Percentiles rank a stretch among this genome's conserved stretches.
These are phyloP conservation scores for Eupleurogrammus muticus DNA, from an alignment of 2,797 vertebrate genomes.

Conservation along the genomic window DNA sequence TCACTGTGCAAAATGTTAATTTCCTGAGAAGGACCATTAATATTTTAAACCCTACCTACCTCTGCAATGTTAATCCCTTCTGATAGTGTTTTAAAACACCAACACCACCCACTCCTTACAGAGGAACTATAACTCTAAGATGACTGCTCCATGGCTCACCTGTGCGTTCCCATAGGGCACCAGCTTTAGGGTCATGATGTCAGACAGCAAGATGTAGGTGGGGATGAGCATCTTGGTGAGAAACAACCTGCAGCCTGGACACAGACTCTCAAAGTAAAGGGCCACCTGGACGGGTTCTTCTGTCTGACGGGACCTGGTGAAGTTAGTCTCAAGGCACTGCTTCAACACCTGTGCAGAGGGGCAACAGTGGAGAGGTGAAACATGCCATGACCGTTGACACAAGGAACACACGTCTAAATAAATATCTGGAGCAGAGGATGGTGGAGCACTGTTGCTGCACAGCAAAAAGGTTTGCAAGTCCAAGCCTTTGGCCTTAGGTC, in stretches of 20 bases:
- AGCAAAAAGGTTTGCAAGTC: no score
- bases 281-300: constrained; percentile 74
- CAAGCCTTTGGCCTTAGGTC: no score
- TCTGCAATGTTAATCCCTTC: no score
- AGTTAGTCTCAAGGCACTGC: constrained; percentile 71
- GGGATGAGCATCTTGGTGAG: constrained; percentile 82
- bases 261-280: constrained; percentile 93
- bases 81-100: no score
- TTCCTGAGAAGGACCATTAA: no score
- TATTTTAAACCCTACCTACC: no score
- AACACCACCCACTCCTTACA: background rate
- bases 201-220: constrained; percentile 83
- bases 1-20: no score
- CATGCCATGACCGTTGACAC: no score
- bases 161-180: constrained; percentile 93
- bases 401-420: no score
- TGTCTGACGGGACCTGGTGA: constrained; percentile 35
- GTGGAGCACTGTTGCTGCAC: no score
- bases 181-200: constrained; percentile 86
- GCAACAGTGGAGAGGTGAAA: background rate
- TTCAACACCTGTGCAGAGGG: constrained; percentile 78
- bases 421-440: no score
- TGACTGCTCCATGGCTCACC: constrained; percentile 74
- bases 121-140: background rate
- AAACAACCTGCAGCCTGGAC: constrained; percentile 86